A percentile compares a stretch with the other conserved stretches of the same genome.
Evolutionary conservation across 2,113 vertebrate species (phyloP).

Genomic region (Tylochromis polylepis): DNA sequence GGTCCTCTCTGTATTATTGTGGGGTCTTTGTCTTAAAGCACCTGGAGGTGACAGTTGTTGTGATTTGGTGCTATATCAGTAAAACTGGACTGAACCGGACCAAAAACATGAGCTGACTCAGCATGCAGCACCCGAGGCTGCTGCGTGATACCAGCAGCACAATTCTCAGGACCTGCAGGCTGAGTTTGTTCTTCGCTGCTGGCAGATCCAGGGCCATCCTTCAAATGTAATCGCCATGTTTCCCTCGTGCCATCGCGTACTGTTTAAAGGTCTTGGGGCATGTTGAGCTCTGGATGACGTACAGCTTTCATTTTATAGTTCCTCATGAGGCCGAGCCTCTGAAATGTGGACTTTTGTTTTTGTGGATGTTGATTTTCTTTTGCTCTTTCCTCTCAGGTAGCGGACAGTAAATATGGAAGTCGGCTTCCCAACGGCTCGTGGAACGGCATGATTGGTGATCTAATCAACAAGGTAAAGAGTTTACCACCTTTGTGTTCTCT

Average conservation of each 20-base stretch:
- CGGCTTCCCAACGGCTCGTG: slow-evolving; percentile 92
- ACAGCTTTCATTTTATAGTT: neutral
- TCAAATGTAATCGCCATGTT: neutral
- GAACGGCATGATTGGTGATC: slow-evolving; percentile 98
- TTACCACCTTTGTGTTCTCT: neutral
- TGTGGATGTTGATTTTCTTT: neutral
- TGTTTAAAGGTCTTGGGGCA: neutral
- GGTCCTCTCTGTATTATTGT: no score
- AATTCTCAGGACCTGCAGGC: neutral
- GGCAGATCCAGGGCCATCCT: neutral
- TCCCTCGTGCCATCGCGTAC: neutral
- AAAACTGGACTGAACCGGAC: no score
- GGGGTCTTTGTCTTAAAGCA: no score
- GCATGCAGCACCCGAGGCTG: no score
- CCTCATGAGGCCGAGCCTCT: neutral
- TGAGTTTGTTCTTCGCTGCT: neutral
- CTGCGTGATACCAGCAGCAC: neutral
- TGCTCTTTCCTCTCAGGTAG: slow-evolving; percentile 58
- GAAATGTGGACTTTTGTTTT: neutral
- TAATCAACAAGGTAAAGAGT: slow-evolving; percentile 89
- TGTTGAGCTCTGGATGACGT: neutral
- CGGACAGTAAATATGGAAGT: slow-evolving; percentile 92
- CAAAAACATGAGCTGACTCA: neutral
- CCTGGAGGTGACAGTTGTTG: no score
- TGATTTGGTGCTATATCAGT: no score